Evolutionary conservation across 2,113 vertebrate genomes (phyloP), one percentile per base, ranked within the genome.

Genomic region (Actenoides lindsayi): DNA sequence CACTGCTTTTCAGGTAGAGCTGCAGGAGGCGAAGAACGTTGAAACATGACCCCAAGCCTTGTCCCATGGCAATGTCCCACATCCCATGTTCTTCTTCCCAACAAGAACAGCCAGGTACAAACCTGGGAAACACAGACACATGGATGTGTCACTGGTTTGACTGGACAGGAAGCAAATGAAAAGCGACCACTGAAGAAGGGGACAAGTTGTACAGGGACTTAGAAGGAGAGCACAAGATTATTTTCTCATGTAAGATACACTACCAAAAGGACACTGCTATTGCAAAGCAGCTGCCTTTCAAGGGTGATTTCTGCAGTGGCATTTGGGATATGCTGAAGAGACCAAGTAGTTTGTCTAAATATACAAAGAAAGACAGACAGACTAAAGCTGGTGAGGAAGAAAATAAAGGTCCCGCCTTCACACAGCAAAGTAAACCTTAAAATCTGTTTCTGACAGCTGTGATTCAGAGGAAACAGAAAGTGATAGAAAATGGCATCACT

Each of bases 391-490:
- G 30, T 50, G 25, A 65, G 44, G 31, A 64, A 71, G 56, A 51
- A 91, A 77, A 83, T 78, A 91, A 82, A 64, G 20, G 54, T 81
- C 57, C 50, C 9, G 28, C 24, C 16, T 63, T 87, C 70, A 62
- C 13, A 12, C 2, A 42, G 54, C 28, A 89, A 95, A 89, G 62
- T 35, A 69, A 15, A 65, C 27, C 82, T 76, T 62, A 53, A 90
- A 94, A 92, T 76, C 68, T 62, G 28, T 39, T 93, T 73, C 92
- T 80, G 71, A 88, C 28, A 90, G 37, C 46, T 94, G 73, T 56
- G 73, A 87, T 51, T 56, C 76, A 74, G 31, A 63, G 51, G n/a
- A 92, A 51, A 64, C 0, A 53, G 9, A 70, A 82, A 54, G 65
- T 14, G 65, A 73, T 3, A 87, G 42, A 76, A 90, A 96, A 87